Conservation (phyloP, 2,888 invertebrate genomes). For the Eupithecia exiguata region DNA sequence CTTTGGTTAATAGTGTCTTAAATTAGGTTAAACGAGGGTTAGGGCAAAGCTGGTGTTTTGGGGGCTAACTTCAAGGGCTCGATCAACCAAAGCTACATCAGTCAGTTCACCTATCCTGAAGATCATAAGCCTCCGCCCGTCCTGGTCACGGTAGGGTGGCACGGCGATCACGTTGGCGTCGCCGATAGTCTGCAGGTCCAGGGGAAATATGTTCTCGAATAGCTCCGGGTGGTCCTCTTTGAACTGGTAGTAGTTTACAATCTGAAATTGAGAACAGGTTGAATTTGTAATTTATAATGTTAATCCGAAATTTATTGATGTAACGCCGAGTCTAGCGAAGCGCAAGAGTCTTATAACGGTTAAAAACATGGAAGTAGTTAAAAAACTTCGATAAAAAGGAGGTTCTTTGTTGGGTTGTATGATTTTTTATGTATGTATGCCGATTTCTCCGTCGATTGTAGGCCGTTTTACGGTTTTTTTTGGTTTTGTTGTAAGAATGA, state of each 20-base stretch:
- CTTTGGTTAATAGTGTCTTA: too few relatives aligned
- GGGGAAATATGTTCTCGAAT: slow-evolving; percentile 86
- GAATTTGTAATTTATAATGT: not conserved
- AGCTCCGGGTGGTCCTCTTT: slow-evolving; percentile 88
- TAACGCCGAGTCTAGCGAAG: too few relatives aligned
- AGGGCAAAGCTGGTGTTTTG: not conserved
- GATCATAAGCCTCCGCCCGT: slow-evolving; percentile 88
- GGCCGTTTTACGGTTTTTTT: too few relatives aligned
- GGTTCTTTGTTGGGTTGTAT: too few relatives aligned
- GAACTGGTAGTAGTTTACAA: slow-evolving; percentile 90
- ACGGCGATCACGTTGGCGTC: slow-evolving; percentile 88
- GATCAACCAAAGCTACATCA: not conserved
- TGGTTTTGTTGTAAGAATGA: too few relatives aligned
- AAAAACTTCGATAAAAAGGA: too few relatives aligned
- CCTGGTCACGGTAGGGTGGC: slow-evolving; percentile 90
- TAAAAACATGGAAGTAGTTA: too few relatives aligned
- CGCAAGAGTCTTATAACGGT: too few relatives aligned
- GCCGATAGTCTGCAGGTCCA: slow-evolving; percentile 86
- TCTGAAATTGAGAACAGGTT: slow-evolving; percentile 72
- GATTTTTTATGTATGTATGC: too few relatives aligned
- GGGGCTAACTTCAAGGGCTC: not conserved
- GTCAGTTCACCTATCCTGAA: slow-evolving; percentile 76
- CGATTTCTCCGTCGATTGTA: too few relatives aligned
- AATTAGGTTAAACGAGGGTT: too few relatives aligned
- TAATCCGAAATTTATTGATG: not conserved